Evolutionary conservation across 2,113 vertebrate species (phyloP).

Genomic region (Cyanoderma ruficeps): DNA sequence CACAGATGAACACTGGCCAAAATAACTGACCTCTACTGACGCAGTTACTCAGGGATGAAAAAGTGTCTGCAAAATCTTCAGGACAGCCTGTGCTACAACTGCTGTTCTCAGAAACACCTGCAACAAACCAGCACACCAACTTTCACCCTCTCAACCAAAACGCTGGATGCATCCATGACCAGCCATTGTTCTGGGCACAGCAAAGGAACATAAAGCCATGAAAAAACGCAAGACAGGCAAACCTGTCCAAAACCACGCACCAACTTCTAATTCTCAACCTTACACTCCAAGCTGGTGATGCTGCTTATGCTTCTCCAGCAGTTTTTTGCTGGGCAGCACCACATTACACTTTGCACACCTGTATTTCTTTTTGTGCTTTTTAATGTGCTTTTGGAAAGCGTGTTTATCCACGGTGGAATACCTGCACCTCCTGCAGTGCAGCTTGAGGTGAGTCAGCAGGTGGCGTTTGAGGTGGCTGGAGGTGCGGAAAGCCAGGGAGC

Average conservation of each 20-base stretch:
- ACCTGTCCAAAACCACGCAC: rapidly evolving
- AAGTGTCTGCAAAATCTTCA: not conserved
- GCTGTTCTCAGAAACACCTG: not conserved
- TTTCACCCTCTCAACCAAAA: not conserved
- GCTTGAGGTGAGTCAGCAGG: not conserved
- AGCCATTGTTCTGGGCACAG: not conserved
- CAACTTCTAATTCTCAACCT: not conserved
- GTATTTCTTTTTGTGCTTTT: not conserved
- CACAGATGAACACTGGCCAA: not conserved
- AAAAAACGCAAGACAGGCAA: not conserved
- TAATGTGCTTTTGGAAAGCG: not conserved
- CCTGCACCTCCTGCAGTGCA: not conserved
- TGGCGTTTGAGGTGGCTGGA: conserved; percentile 64
- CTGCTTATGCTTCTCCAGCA: not conserved
- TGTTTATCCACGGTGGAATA: not conserved
- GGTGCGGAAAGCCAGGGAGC: conserved; percentile 31
- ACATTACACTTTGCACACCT: not conserved
- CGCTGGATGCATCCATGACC: not conserved
- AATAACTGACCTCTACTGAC: not conserved
- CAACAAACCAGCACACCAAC: not conserved
- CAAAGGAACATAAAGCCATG: not conserved
- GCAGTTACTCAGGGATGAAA: not conserved
- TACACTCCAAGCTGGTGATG: not conserved
- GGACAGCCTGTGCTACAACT: not conserved
- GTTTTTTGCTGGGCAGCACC: not conserved